Conservation (phyloP, 2,113 vertebrate genomes). For the Zapus hudsonius region DNA sequence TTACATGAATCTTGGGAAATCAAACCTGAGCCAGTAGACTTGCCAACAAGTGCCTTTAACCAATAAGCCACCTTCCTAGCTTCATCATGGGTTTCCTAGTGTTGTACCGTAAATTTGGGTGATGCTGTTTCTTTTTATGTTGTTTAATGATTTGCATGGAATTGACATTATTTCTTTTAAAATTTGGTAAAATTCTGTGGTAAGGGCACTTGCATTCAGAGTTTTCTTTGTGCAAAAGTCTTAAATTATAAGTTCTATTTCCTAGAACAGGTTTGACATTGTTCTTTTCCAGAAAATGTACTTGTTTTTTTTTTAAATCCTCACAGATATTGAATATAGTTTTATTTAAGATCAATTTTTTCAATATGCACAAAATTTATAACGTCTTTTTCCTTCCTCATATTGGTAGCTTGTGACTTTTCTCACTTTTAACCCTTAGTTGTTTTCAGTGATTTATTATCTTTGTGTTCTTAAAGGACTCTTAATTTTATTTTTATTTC, state of each 20-base stretch:
- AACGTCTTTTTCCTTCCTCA: not conserved
- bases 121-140: not conserved
- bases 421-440: not conserved
- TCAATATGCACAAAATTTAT: not conserved
- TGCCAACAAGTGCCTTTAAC: too few species aligned
- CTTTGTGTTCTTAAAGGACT: not conserved
- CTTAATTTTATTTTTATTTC: not conserved
- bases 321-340: not conserved
- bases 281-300: not conserved
- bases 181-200: not conserved
- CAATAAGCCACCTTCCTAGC: too few species aligned
- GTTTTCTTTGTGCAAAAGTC: not conserved
- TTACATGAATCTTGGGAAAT: too few species aligned
- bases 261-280: not conserved
- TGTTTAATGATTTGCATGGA: not conserved
- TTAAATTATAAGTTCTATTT: not conserved
- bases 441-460: not conserved
- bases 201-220: not conserved
- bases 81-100: not conserved
- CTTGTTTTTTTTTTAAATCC: not conserved
- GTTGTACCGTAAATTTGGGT: not conserved
- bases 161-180: not conserved
- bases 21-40: too few species aligned
- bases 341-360: not conserved
- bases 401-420: not conserved